Percentiles rank a stretch among this genome's conserved stretches.
phyloP scores from a whole-genome alignment of 2,113 vertebrate genomes.

The Cryptomyrus ogoouensis region DNA sequence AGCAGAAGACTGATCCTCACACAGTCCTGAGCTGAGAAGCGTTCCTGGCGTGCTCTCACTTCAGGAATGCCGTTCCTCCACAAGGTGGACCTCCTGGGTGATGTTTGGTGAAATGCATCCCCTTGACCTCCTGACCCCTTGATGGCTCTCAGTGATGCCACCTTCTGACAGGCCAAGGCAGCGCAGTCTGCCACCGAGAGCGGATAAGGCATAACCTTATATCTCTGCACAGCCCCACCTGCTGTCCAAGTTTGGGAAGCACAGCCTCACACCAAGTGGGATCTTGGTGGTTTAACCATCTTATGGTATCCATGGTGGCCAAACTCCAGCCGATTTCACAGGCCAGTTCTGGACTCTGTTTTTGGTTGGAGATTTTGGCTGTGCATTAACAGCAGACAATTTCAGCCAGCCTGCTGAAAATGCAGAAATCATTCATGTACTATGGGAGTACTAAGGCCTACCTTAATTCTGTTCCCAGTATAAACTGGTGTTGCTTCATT shows the following conservation, averaged over 20 bases:
- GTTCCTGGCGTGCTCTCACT: neutral
- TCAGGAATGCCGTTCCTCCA: neutral
- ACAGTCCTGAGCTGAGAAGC: neutral
- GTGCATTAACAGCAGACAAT: neutral
- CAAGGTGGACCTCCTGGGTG: neutral
- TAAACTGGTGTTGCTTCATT: neutral
- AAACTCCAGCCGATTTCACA: neutral
- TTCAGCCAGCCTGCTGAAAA: neutral
- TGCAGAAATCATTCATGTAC: too few species aligned
- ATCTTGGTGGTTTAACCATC: neutral
- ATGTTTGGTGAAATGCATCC: neutral
- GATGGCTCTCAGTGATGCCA: neutral
- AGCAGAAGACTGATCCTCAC: neutral
- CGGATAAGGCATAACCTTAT: neutral
- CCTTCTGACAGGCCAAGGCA: neutral
- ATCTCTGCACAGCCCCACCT: neutral
- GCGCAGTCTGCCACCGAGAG: neutral
- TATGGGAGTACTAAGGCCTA: neutral
- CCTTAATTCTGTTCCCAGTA: neutral
- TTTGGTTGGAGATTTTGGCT: neutral
- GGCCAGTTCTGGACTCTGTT: neutral
- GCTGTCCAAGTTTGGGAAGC: neutral
- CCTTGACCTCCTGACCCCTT: neutral
- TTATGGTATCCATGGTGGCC: neutral
- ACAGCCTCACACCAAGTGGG: neutral